Percentiles rank a stretch among this genome's conserved stretches.
Evolutionary conservation across 2,888 invertebrate species (phyloP).

Genomic region (Cataglyphis albicans): DNA sequence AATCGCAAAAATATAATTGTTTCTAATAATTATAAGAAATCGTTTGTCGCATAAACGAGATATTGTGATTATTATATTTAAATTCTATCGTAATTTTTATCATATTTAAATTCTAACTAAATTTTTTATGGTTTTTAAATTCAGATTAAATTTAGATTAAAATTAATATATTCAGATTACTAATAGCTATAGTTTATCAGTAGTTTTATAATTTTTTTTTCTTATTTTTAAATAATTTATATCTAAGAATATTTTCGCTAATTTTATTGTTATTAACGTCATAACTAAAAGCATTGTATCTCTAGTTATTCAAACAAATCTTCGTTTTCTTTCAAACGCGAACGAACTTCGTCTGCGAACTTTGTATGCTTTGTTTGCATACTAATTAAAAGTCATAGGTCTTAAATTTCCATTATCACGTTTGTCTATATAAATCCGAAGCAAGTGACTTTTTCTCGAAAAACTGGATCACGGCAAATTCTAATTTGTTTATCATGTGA

Average conservation of each 20-base stretch:
- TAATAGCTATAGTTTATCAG: neutral
- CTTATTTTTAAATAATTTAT: slow-evolving; percentile 30
- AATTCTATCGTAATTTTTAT: neutral
- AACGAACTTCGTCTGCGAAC: neutral
- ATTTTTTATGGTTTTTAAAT: neutral
- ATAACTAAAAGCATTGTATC: neutral
- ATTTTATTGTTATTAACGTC: slow-evolving; percentile 8
- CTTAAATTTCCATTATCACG: slow-evolving; percentile 18
- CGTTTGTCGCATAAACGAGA: neutral
- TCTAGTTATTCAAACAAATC: neutral
- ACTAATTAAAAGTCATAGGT: slow-evolving; percentile 15
- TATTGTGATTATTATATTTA: neutral
- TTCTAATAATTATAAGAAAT: neutral
- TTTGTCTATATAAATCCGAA: neutral
- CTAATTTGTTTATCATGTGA: neutral
- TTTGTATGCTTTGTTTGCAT: slow-evolving; percentile 29
- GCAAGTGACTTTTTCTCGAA: neutral
- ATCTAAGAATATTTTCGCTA: neutral
- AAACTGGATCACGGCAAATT: neutral
- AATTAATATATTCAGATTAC: neutral
- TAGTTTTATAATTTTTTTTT: neutral
- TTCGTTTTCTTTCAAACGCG: neutral
- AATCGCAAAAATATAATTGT: slow-evolving; percentile 13
- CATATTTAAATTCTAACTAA: neutral
- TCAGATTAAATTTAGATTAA: neutral